Base-by-base conservation (phyloP, 2,797 vertebrate genomes). In the Smutsia temminckii region DNA sequence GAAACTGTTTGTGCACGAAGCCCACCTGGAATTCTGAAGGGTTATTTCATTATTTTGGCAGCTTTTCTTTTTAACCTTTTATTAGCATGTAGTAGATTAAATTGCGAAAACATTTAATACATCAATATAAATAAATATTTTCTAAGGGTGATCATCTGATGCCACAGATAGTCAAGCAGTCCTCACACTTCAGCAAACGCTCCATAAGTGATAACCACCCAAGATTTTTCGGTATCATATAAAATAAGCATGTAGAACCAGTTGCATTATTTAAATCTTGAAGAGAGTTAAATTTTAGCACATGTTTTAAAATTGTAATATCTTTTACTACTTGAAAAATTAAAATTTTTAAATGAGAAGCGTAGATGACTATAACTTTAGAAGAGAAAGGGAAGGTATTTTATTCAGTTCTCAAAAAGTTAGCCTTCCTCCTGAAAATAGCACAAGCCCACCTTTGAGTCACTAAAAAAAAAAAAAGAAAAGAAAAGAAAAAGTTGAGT, bases 271-370 rank as follows among this genome's bases (percentile, higher is more conserved):
- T 72, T 49, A 55, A 63, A 17, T 91, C 27, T 85, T 93, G 72
- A 71, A 78, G 59, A 91, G 59, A 83, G 10, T 93, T 95, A n/a
- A 78, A 61, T 86, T 91, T 92, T 91, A 95, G 46, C 64, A 92
- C 57, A 29, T 69, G 59, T 94, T 91, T 95, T 94, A 49, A 96
- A 93, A 92, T 91, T 71, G 12, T 89, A 78, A 49, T 69, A 74
- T 46, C 59, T 95, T 96, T 86, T 94, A 61, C 74, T 95, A 87
- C 66, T 91, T 91, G 92, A 94, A 96, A 89, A 93, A 78, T 69
- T 86, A 49, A 93, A 71, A 81, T 17, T 79, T 91, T 71, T 79
- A 71, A 95, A 85, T 89, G 79, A 53, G 34, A 84, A 69, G 27
- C 25, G 5, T 77, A 93, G 63, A 66, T 63, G 32, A 83, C 32